Evolutionary conservation across 2,797 vertebrate species (phyloP), one percentile per base, ranked within the genome.

Genomic region (Coregonus ussuriensis): DNA sequence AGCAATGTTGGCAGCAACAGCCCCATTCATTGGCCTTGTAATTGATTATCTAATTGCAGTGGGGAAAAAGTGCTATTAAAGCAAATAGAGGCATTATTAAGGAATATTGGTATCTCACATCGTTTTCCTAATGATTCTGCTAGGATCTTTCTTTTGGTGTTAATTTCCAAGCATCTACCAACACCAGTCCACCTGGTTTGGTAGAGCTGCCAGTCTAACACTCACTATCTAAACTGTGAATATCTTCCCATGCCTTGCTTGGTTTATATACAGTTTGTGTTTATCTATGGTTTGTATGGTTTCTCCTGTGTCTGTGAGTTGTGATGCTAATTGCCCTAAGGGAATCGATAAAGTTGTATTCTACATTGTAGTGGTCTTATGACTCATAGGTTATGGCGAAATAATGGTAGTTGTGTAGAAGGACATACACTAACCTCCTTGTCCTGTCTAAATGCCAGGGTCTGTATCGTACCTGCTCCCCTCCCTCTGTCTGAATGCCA

Each of bases 31-130:
- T 90, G 85, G 74, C 73, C 71, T 74, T 80, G 83, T 91, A 89
- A 92, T 92, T 91, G 87, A 91, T 92, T 88, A 89, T 89, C 85
- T 89, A 85, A 90, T 88, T 89, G 87, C 79, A 84, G 78, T 65
- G 41, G 69, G 31, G 77, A 37, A 35, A 76, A 83, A 71, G 69
- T 78, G 77, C 41, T 47, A 11, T 47, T 47, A 47, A 47, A 47
- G 41, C 70, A 74, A 76, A 80, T 66, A 74, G 33, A 88, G 71
- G 71, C 83, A 79, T 88, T 87, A 87, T 88, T 87, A 87, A 79
- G 78, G 83, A 77, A 79, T 77, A 82, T 79, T 81, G 80, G 74
- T 82, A 83, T 84, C 80, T 91, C 85, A 77, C 81, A 80, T 76
- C 87, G 89, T 86, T 88, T 81, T 82, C 85, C 74, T 73, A 18